Evolutionary conservation across 2,888 invertebrate genomes (phyloP).

Genomic region (Ariolimax columbianus): DNA sequence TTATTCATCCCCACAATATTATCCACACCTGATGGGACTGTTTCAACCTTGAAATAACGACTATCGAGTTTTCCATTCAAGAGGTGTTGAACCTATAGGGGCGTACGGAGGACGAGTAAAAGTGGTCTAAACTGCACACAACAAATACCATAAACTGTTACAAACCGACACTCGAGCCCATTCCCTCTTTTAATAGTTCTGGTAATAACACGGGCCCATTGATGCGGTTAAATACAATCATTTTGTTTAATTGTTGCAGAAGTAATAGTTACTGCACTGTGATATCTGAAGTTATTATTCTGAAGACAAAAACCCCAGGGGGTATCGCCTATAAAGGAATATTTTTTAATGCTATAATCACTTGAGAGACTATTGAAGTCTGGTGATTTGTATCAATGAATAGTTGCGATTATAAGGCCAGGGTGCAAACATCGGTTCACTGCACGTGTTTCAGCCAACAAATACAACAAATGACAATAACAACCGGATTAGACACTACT

Average conservation of each 20-base stretch:
- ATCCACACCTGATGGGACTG: background rate
- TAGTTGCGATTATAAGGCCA: too few species aligned
- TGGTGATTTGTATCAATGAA: too few species aligned
- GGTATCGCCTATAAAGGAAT: too few species aligned
- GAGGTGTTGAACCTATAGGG: constrained; percentile 4
- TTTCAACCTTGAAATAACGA: constrained; percentile 6
- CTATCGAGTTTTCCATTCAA: background rate
- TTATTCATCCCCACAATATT: too few species aligned
- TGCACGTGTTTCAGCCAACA: too few species aligned
- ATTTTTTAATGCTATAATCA: too few species aligned
- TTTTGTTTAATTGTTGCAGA: background rate
- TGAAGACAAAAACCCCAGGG: too few species aligned
- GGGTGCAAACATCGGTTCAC: too few species aligned
- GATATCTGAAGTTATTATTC: background rate
- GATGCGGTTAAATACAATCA: background rate
- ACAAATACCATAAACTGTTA: background rate
- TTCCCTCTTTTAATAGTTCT: background rate
- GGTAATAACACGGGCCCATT: background rate
- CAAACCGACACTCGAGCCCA: background rate
- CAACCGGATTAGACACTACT: too few species aligned
- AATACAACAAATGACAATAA: too few species aligned
- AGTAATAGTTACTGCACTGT: background rate
- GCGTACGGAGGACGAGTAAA: background rate
- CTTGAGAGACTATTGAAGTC: too few species aligned
- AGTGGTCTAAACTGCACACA: background rate